Evolutionary conservation across 2,797 vertebrate genomes (phyloP), one percentile per base, ranked within the genome.

Genomic region (Xenops minutus): DNA sequence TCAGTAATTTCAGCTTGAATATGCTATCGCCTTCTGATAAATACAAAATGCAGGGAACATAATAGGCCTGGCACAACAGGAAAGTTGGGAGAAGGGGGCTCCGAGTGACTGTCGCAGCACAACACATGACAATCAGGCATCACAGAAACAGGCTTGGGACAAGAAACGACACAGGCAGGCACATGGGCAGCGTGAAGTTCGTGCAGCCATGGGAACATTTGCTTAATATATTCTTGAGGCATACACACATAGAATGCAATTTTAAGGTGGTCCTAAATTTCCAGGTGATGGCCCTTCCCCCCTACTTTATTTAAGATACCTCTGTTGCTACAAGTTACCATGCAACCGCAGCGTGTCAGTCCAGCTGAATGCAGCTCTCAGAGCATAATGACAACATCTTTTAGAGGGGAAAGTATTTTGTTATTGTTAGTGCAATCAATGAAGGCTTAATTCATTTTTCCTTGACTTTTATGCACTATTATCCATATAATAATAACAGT

Each of bases 401-500:
- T 66, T 62, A 46, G 36, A 86, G 8, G 26, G 32, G 8, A 78
- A 93, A 81, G 49, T 64, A 46, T 94, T 90, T 84, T 86, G 41
- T 80, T 90, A 54, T 74, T 78, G 69, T 67, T 67, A 59, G 26
- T 8, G 3, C 52, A 58, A 43, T 91, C 91, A 88, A 37, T 91
- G 49, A 92, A 96, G 68, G 34, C 49, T 77, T 88, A 93, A 92
- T 81, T 90, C 0, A 4, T 77, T 93, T 94, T 83, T 83, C 95
- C 82, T 92, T 94, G 75, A 94, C 52, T 95, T 88, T 68, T 62
- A 55, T 88, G 44, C 52, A 23, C 59, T 88, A 80, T 94, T 93
- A 75, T 75, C 62, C 43, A n/a, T 58, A 75, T 56, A 64, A 61
- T 36, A 92, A 72, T n/a, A 82, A 77, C 30, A 74, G 29, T 66